Evolutionary conservation across 2,888 invertebrate species (phyloP), one percentile per base, ranked within the genome.

Genomic region (Acanthococcus lagerstroemiae): DNA sequence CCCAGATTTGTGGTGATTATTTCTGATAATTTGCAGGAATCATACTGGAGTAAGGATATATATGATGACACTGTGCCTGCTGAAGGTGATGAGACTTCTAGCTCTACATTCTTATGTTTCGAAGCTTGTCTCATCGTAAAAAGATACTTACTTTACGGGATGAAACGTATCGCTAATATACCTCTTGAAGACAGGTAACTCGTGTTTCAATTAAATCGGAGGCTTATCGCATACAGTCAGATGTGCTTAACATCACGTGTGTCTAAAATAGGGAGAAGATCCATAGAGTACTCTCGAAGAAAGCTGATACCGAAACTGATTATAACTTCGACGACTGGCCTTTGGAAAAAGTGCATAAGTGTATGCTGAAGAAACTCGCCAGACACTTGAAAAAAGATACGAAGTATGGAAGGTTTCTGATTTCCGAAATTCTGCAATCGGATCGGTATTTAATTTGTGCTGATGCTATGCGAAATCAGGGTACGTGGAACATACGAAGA

Each of bases 211-310:
- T n/a, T n/a, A n/a, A n/a, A n/a, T n/a, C n/a, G n/a, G n/a, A n/a
- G n/a, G n/a, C n/a, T n/a, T n/a, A n/a, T n/a, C n/a, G n/a, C n/a
- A n/a, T n/a, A n/a, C n/a, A n/a, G n/a, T n/a, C n/a, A n/a, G n/a
- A n/a, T n/a, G n/a, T n/a, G n/a, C n/a, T n/a, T n/a, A n/a, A n/a
- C n/a, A n/a, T n/a, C n/a, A n/a, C n/a, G n/a, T n/a, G n/a, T n/a
- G n/a, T n/a, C n/a, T n/a, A n/a, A n/a, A n/a, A 30, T 63, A 37
- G 19, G n/a, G 27, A 30, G 6, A 52, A 37, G 48, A 63, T 52
- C 22, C 7, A 5, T 30, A 21, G 52, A 6, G 19, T 21, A 24
- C 27, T 52, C 9, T 22, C 24, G 17, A 52, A 37, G 15, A 52
- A 48, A 24, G 24, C 22, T 22, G 2, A 54, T n/a, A n/a, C 17